Conservation (phyloP, 92 coral and sea anemone species). For the Porites lobata region DNA sequence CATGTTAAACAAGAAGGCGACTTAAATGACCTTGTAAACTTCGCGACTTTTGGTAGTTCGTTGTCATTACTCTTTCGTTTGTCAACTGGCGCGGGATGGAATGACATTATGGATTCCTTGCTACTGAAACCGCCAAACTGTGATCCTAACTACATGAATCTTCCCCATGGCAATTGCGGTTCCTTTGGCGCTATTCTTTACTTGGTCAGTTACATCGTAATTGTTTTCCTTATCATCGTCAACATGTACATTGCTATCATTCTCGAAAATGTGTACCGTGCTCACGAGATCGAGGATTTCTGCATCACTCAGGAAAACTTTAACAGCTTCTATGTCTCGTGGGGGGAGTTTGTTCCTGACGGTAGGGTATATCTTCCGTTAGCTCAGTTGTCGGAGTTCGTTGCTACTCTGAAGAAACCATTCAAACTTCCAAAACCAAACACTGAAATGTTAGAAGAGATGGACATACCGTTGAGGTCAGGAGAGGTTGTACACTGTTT, state of each 20-base stretch:
- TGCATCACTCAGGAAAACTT: constrained; percentile 94
- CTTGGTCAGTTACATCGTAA: constrained; percentile 80
- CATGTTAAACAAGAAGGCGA: constrained; percentile 84
- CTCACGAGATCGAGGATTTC: constrained; percentile 90
- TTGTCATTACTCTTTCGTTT: constrained; percentile 88
- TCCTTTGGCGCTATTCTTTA: constrained; percentile 76
- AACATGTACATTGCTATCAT: constrained; percentile 98
- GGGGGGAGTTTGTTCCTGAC: constrained; percentile 87
- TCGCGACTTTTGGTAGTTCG: constrained; percentile 86
- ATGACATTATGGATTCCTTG: constrained; percentile 86
- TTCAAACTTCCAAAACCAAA: constrained; percentile 79
- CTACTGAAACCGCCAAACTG: constrained; percentile 91
- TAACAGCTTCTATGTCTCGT: constrained; percentile 85
- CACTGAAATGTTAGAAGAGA: constrained; percentile 58
- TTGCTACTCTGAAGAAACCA: constrained; percentile 86
- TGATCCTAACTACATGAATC: constrained; percentile 71
- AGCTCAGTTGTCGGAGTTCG: constrained; percentile 81
- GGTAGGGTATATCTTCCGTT: constrained; percentile 92
- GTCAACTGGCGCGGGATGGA: constrained; percentile 95
- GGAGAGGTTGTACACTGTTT: constrained; percentile 95
- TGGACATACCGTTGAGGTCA: constrained; percentile 87
- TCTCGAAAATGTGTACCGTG: constrained; percentile 90
- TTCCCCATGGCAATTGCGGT: constrained; percentile 92
- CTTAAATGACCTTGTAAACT: constrained; percentile 85
- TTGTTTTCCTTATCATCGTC: constrained; percentile 88